Conservation (phyloP, 2,797 vertebrate species). For the Fistularia tabacaria region DNA sequence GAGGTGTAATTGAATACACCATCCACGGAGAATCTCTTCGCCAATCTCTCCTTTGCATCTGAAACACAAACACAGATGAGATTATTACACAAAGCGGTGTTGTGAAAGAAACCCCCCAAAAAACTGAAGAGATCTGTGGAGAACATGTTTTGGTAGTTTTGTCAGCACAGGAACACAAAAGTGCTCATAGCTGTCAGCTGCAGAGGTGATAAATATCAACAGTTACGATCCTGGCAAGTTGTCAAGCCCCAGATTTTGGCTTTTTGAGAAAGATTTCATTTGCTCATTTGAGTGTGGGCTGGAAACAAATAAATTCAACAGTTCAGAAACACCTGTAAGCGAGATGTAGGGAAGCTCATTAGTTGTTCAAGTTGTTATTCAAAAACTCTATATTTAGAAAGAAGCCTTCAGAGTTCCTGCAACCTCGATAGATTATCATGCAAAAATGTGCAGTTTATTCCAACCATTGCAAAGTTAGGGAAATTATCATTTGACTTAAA, state of each 20-base stretch:
- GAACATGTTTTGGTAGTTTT: slow-evolving; percentile 17
- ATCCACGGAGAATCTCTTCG: slow-evolving; percentile 77
- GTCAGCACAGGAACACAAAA: slow-evolving; percentile 7
- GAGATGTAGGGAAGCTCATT: too few relatives aligned
- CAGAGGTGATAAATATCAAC: neutral
- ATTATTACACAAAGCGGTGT: slow-evolving; percentile 37
- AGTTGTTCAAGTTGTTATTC: too few relatives aligned
- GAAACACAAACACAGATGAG: slow-evolving; percentile 24
- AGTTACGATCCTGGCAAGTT: slow-evolving; percentile 3
- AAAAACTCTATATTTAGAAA: too few relatives aligned
- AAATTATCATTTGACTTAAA: too few relatives aligned
- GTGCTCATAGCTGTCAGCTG: neutral
- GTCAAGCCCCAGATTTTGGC: neutral
- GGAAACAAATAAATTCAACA: neutral
- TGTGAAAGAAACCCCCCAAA: slow-evolving; percentile 13
- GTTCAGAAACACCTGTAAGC: neutral
- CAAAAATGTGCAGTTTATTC: too few relatives aligned
- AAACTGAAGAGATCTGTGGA: neutral
- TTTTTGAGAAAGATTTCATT: slow-evolving; percentile 3
- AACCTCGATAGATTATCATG: too few relatives aligned
- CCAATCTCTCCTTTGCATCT: slow-evolving; percentile 74
- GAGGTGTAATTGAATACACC: slow-evolving; percentile 85
- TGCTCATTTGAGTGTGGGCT: neutral
- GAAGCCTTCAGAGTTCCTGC: too few relatives aligned
- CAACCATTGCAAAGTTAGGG: too few relatives aligned